Evolutionary conservation across 2,888 invertebrate genomes (phyloP).

Genomic region (Octonoba sinensis): DNA sequence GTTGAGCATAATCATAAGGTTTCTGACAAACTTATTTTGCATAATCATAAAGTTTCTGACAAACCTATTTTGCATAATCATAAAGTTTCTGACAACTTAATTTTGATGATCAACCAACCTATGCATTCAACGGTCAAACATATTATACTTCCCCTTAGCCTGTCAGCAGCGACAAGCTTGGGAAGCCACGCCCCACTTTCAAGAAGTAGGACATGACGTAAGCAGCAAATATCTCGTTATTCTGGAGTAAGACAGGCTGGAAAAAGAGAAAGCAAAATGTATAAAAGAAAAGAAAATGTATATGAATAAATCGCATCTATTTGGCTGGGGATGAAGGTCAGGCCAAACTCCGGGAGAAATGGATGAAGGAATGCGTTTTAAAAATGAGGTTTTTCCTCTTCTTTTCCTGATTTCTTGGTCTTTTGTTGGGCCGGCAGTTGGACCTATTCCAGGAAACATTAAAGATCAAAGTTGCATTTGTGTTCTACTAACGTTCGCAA

Average conservation of each 20-base stretch:
- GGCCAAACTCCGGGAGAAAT: neutral
- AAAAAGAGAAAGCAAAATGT: conserved; percentile 1
- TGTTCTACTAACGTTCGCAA: no score
- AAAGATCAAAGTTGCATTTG: neutral
- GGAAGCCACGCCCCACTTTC: neutral
- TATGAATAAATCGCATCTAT: conserved; percentile 37
- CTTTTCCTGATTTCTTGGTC: neutral
- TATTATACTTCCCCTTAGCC: no score
- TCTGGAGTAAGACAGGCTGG: conserved; percentile 7
- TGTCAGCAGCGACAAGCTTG: no score
- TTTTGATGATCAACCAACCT: no score
- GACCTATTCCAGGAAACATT: conserved; percentile 20
- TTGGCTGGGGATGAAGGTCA: conserved; percentile 18
- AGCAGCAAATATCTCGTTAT: conserved; percentile 26
- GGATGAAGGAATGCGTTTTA: no score
- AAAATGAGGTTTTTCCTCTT: no score
- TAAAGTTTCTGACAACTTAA: no score
- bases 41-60: no score
- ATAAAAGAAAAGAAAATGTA: conserved; percentile 30
- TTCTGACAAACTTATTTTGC: no score
- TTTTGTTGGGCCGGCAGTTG: conserved; percentile 17
- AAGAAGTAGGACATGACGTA: conserved; percentile 49
- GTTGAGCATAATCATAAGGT: no score
- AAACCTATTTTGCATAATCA: no score
- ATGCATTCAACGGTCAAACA: no score